Percentiles rank a stretch among this genome's conserved stretches.
phyloP scores from a whole-genome alignment of 2,888 invertebrate species.

The Erebia ligea region DNA sequence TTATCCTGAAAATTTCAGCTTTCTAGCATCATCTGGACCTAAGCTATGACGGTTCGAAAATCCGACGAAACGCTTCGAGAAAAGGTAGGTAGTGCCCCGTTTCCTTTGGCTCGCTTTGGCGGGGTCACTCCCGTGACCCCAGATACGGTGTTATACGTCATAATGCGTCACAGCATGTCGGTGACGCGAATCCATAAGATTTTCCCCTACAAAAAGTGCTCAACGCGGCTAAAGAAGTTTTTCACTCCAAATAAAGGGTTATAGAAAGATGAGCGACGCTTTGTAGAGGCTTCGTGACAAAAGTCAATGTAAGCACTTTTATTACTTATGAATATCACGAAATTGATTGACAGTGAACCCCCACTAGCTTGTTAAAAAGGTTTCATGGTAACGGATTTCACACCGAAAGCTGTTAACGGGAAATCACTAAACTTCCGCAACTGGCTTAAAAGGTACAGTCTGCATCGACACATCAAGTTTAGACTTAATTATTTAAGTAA shows the following conservation, averaged over 20 bases:
- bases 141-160: too few relatives aligned
- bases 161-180: too few relatives aligned
- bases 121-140: too few relatives aligned
- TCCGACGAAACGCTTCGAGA: too few relatives aligned
- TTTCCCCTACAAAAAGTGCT: too few relatives aligned
- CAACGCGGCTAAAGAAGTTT: too few relatives aligned
- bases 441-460: conserved; percentile 2
- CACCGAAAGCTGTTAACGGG: conserved; percentile 11
- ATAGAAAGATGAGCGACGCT: not conserved
- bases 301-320: conserved; percentile 6
- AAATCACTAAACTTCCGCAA: conserved; percentile 12
- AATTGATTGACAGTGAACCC: conserved; percentile 14
- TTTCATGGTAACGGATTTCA: conserved; percentile 11
- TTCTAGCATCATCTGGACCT: too few relatives aligned
- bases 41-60: too few relatives aligned
- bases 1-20: too few relatives aligned
- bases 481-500: not conserved
- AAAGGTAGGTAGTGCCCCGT: too few relatives aligned
- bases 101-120: too few relatives aligned
- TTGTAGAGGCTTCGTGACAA: conserved; percentile 1
- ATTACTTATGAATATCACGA: not conserved
- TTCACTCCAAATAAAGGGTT: not conserved
- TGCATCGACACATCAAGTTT: not conserved
- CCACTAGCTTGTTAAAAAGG: conserved; percentile 15
- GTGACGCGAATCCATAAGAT: too few relatives aligned